Percentiles rank a stretch among this genome's conserved stretches.
These are phyloP conservation scores for Gymnodraco acuticeps DNA, from an alignment of 2,797 vertebrate species.

Conservation along the genomic window DNA sequence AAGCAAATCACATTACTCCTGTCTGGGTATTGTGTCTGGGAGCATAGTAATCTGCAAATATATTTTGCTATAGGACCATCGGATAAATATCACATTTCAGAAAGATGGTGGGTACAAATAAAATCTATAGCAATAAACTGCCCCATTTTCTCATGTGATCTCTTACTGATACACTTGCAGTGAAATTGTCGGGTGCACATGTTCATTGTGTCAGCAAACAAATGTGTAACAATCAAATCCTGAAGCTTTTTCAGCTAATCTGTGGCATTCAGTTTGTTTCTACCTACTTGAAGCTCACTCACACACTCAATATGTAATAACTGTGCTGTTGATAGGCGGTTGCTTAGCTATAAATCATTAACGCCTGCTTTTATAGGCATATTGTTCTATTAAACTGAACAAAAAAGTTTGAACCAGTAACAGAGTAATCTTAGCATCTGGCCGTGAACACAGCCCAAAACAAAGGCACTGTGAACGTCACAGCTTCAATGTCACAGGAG, in stretches of 20 bases:
- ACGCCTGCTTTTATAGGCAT: background rate
- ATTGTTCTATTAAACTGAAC: no score
- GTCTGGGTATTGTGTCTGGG: conserved; percentile 74
- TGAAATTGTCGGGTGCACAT: background rate
- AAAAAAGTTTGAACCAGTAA: no score
- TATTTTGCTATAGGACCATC: conserved; percentile 34
- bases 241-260: background rate
- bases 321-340: background rate
- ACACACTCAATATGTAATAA: background rate
- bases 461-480: background rate
- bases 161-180: background rate
- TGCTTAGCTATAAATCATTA: background rate
- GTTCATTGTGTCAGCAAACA: background rate
- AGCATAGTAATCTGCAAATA: conserved; percentile 61
- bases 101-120: conserved; percentile 6
- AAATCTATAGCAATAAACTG: background rate
- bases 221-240: conserved; percentile 6
- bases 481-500: background rate
- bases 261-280: background rate
- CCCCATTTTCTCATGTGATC: background rate
- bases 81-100: conserved; percentile 12
- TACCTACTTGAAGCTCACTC: conserved; percentile 4
- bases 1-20: conserved; percentile 71
- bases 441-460: no score
- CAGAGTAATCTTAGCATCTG: no score